Conservation (phyloP, 2,113 vertebrate species). For the Sphyrna mokarran region DNA sequence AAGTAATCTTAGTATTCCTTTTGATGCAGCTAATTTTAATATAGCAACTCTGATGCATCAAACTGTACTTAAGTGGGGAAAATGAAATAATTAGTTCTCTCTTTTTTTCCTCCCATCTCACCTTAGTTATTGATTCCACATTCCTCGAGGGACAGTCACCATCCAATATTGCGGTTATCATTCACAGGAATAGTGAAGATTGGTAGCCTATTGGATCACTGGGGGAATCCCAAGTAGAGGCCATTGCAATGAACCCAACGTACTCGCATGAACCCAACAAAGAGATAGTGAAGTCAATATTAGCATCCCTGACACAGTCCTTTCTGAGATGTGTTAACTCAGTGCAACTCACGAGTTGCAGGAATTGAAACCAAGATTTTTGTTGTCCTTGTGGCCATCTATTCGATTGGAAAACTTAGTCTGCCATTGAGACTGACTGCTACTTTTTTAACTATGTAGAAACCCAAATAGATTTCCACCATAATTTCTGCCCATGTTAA, state of each 20-base stretch:
- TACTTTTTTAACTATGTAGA: neutral
- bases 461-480: neutral
- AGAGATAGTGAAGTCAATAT: neutral
- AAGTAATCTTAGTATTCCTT: neutral
- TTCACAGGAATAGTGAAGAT: neutral
- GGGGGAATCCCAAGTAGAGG: neutral
- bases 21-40: neutral
- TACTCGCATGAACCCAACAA: neutral
- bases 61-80: neutral
- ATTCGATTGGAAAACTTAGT: neutral
- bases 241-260: neutral
- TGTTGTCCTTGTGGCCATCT: neutral
- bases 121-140: neutral
- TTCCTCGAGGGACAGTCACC: neutral
- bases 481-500: neutral
- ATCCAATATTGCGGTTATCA: neutral
- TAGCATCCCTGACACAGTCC: neutral
- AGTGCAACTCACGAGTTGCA: neutral
- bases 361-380: neutral
- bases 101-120: neutral
- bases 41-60: neutral
- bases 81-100: neutral
- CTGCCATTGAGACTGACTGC: neutral
- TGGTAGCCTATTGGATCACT: neutral
- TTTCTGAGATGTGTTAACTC: neutral